A percentile compares a stretch with the other conserved stretches of the same genome.
phyloP scores from a whole-genome alignment of 2,888 invertebrate species.

The Zele albiditarsus region DNA sequence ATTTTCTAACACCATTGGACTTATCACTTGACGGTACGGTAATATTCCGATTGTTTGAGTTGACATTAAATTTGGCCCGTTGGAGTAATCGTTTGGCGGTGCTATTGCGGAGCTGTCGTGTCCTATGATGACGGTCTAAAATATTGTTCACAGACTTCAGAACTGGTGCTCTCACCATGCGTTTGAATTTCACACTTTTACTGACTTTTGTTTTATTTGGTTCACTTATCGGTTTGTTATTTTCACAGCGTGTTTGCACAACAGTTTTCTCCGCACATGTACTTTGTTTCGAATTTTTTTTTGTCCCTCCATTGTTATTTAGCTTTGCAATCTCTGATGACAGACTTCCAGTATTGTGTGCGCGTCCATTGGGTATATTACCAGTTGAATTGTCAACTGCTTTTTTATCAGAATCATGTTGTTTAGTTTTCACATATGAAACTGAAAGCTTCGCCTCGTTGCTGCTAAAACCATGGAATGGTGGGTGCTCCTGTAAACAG shows the following conservation, averaged over 20 bases:
- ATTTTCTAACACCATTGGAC: constrained; percentile 75
- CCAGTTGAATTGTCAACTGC: constrained; percentile 41
- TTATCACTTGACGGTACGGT: constrained; percentile 62
- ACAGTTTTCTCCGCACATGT: not conserved
- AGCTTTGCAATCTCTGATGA: constrained; percentile 32
- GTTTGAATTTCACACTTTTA: constrained; percentile 59
- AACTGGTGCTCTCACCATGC: constrained; percentile 61
- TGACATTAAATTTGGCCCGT: constrained; percentile 63
- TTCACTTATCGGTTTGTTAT: constrained; percentile 37
- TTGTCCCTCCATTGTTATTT: constrained; percentile 29
- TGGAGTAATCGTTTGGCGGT: constrained; percentile 69
- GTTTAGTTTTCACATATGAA: constrained; percentile 64
- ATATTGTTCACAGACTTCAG: constrained; percentile 68
- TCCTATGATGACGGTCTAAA: constrained; percentile 67
- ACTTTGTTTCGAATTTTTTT: constrained; percentile 32
- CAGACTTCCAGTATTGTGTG: not conserved
- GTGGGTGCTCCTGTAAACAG: constrained; percentile 67
- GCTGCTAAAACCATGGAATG: constrained; percentile 71
- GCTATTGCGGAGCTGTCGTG: constrained; percentile 66
- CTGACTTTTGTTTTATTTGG: constrained; percentile 52
- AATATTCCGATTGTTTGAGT: constrained; percentile 53
- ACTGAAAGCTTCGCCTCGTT: constrained; percentile 66
- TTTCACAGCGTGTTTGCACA: constrained; percentile 38
- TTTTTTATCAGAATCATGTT: constrained; percentile 58
- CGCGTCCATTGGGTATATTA: constrained; percentile 39